These are phyloP conservation scores for Ptyas mucosa DNA, from an alignment of 2,113 vertebrate species.

Conservation along the genomic window DNA sequence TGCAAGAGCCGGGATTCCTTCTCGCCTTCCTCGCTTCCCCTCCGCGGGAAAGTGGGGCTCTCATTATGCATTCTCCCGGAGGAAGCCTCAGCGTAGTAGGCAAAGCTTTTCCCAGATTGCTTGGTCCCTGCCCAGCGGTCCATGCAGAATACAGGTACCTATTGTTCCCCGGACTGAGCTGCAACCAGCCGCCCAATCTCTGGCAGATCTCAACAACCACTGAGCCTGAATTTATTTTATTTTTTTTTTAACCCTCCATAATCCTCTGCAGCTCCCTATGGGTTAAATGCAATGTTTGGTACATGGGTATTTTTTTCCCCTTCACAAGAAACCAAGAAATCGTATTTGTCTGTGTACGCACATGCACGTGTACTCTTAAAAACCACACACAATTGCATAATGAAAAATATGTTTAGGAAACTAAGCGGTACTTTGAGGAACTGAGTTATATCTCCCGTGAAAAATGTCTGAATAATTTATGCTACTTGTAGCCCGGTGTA, in stretches of 20 bases:
- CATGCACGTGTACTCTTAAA: not conserved
- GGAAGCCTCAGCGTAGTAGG: conserved; percentile 66
- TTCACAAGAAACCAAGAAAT: not conserved
- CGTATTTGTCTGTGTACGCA: not conserved
- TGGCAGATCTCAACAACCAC: conserved; percentile 80
- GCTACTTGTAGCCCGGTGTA: not conserved
- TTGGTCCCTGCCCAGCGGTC: conserved; percentile 73
- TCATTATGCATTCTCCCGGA: conserved; percentile 74
- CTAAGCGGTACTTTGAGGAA: not conserved
- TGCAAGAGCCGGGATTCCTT: conserved; percentile 55
- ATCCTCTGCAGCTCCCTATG: conserved; percentile 39
- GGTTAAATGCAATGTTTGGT: not conserved
- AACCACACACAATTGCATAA: not conserved
- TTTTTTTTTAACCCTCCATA: conserved; percentile 72
- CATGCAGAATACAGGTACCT: conserved; percentile 80
- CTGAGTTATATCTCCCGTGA: not conserved
- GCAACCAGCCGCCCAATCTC: conserved; percentile 80
- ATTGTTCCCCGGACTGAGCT: conserved; percentile 82
- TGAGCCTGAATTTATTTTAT: conserved; percentile 72
- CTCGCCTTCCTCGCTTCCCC: not conserved
- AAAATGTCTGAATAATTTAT: conserved; percentile 4
- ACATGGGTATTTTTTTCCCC: not conserved
- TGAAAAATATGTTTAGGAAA: not conserved
- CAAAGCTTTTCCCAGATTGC: conserved; percentile 71
- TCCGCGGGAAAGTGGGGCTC: conserved; percentile 64